Base-by-base conservation (phyloP, 2,797 vertebrate genomes). In the Sparus aurata region DNA sequence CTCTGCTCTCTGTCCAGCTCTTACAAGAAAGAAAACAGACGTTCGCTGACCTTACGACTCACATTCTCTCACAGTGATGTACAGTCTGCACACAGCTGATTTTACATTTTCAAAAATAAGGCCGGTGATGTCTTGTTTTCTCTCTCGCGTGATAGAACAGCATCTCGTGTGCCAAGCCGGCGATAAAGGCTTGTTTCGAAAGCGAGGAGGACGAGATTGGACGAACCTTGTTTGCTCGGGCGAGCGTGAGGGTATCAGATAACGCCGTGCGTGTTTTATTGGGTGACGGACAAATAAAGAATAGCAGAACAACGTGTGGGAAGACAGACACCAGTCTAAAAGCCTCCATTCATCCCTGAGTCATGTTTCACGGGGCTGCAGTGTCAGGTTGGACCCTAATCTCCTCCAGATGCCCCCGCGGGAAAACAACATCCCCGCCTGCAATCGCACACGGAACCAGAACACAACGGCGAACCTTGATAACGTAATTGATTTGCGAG, bases 281-380 rank as follows among this genome's bases (percentile, higher is more conserved):
- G 92, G 91, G 91, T 93, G 94, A 92, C 50, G 65, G 90, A 93
- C 86, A 94, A 95, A 94, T 93, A 93, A 94, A 94, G 90, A 91
- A 90, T 77, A 91, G 89, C 88, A 85, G 84, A 87, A 79, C 86
- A 86, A 90, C 74, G 86, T 93, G 91, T 94, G 91, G 86, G 91
- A 89, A 93, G 91, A 92, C 84, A 92, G 87, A 91, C 93, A 84
- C 61, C 30, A 82, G 79, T 80, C 87, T 91, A 77, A 92, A 93
- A 92, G 88, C 87, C 86, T 81, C 85, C 85, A 92, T 92, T 94
- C 93, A 89, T 91, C 89, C 85, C 89, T 90, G 91, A 94, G 91
- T 95, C 91, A 87, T 92, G 93, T 94, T 95, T 94, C 92, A 93
- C 68, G 60, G 80, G 86, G 86, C 90, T 90, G 85, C 88, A 87